Evolutionary conservation across 2,888 invertebrate genomes (phyloP).

Genomic region (Ctena decussata): DNA sequence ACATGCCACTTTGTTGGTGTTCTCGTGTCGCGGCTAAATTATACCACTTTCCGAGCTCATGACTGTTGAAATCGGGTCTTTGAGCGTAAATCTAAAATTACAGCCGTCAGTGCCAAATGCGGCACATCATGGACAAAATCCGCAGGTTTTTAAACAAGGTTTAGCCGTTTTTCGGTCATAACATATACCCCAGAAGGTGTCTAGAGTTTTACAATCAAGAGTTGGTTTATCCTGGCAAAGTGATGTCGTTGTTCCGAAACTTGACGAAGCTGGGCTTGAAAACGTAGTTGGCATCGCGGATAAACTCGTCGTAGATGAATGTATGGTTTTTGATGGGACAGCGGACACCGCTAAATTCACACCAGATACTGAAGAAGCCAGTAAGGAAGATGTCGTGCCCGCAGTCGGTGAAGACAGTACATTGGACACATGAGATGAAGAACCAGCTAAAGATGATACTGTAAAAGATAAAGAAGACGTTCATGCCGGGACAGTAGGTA

Average conservation of each 20-base stretch:
- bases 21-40: too few species aligned
- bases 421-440: not conserved
- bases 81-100: too few species aligned
- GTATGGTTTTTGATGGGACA: too few species aligned
- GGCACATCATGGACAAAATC: not conserved
- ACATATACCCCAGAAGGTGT: not conserved
- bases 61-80: too few species aligned
- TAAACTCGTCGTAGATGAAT: not conserved
- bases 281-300: too few species aligned
- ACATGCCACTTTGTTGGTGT: too few species aligned
- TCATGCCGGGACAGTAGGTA: not conserved
- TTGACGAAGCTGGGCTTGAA: not conserved
- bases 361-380: too few species aligned
- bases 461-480: not conserved
- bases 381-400: too few species aligned
- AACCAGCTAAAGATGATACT: not conserved
- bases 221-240: not conserved
- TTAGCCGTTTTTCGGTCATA: not conserved
- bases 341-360: too few species aligned
- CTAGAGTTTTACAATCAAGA: not conserved
- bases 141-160: not conserved
- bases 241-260: not conserved
- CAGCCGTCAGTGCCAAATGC: too few species aligned
- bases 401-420: too few species aligned
- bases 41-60: too few species aligned